Percentiles rank a stretch among this genome's conserved stretches.
These are phyloP conservation scores for Columba janthina DNA, from an alignment of 2,113 vertebrate genomes.

Conservation along the genomic window DNA sequence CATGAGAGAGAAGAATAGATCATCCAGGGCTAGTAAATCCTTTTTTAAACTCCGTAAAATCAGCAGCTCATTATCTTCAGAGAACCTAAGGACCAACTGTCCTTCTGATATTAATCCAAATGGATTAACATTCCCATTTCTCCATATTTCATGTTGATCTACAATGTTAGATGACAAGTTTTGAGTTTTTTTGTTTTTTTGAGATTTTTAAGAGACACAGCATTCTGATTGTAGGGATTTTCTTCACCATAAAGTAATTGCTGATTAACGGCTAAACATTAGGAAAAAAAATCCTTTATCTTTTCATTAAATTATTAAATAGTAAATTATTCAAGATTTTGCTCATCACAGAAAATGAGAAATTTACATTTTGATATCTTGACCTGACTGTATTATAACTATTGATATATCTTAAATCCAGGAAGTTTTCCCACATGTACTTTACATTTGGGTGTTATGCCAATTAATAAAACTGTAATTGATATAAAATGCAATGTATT, in stretches of 20 bases:
- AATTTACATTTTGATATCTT: neutral
- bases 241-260: neutral
- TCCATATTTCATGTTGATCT: neutral
- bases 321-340: neutral
- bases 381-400: neutral
- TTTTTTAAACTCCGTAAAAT: neutral
- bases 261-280: neutral
- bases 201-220: neutral
- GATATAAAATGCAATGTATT: neutral
- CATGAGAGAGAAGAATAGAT: neutral
- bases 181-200: neutral
- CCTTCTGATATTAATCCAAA: neutral
- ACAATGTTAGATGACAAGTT: neutral
- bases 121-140: neutral
- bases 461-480: neutral
- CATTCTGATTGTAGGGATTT: neutral
- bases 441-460: neutral
- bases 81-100: neutral
- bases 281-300: neutral
- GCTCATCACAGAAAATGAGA: rapidly evolving
- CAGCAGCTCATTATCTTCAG: neutral
- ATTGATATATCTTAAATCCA: neutral
- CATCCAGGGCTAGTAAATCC: neutral
- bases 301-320: neutral
- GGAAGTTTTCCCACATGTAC: neutral